Conservation (phyloP, 2,113 vertebrate species). For the Epinephelus lanceolatus region DNA sequence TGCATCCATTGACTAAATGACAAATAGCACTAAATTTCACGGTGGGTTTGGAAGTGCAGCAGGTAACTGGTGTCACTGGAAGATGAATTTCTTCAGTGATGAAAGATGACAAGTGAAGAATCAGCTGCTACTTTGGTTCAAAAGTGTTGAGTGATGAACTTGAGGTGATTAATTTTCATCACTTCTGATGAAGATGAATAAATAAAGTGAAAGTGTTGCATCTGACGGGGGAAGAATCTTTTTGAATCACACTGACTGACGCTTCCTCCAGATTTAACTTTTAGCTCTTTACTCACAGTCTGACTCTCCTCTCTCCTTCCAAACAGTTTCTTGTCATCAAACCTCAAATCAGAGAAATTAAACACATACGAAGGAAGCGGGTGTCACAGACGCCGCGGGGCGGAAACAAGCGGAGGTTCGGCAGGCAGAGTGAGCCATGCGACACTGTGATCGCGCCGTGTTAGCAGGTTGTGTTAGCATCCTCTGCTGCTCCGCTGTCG, state of each 20-base stretch:
- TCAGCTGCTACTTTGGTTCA: neutral
- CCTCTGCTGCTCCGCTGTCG: slow-evolving; percentile 12
- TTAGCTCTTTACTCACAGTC: neutral
- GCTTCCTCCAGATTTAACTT: neutral
- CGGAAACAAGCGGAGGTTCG: too few species aligned
- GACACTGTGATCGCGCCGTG: neutral
- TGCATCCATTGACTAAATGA: neutral
- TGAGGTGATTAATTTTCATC: neutral
- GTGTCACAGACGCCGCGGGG: neutral
- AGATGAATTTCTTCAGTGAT: neutral
- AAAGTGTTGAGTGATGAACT: neutral
- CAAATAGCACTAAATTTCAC: neutral
- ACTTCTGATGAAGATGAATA: slow-evolving; percentile 16
- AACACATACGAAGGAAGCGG: neutral
- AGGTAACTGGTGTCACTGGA: neutral
- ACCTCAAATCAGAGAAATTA: neutral
- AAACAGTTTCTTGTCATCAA: neutral
- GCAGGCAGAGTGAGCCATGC: too few species aligned
- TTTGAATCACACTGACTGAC: neutral
- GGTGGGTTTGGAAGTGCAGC: neutral
- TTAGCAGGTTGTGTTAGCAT: slow-evolving; percentile 35
- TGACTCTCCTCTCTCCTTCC: neutral
- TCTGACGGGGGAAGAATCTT: neutral
- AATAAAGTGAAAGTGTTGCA: neutral
- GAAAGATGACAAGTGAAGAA: slow-evolving; percentile 7